Percentiles rank a stretch among this genome's conserved stretches.
These are phyloP conservation scores for Hypsopygia costalis DNA, from an alignment of 2,888 invertebrate genomes.

Conservation along the genomic window DNA sequence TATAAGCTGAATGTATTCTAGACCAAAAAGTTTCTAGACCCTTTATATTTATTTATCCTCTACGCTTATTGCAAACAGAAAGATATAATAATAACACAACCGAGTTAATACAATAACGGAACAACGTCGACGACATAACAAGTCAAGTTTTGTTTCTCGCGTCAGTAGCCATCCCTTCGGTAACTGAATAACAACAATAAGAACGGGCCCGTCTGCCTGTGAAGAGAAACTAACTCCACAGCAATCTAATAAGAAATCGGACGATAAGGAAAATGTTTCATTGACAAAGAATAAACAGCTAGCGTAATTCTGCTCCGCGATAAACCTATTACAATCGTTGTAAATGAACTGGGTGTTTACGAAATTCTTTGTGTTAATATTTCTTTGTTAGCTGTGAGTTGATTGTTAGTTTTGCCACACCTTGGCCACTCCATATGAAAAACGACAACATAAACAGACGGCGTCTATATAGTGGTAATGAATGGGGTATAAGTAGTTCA, in stretches of 20 bases:
- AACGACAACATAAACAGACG: no score
- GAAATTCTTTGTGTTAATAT: conserved; percentile 14
- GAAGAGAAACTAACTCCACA: conserved; percentile 50
- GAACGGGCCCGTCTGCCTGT: conserved; percentile 37
- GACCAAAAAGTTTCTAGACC: no score
- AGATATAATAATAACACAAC: conserved; percentile 20
- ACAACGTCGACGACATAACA: conserved; percentile 46
- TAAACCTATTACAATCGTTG: conserved; percentile 38
- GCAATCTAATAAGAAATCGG: conserved; percentile 70
- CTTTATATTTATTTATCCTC: no score
- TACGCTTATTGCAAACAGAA: conserved; percentile 1
- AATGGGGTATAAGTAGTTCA: no score
- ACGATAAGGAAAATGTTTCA: conserved; percentile 69
- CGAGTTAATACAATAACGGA: conserved; percentile 47
- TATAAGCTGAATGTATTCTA: no score
- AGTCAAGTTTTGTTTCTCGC: conserved; percentile 63
- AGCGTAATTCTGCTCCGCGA: conserved; percentile 44
- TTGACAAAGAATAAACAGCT: conserved; percentile 65
- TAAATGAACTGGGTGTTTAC: conserved; percentile 25
- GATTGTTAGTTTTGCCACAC: no score
- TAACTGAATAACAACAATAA: conserved; percentile 70
- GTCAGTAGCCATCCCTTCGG: conserved; percentile 53
- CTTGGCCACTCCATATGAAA: no score
- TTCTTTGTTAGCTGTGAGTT: no score
- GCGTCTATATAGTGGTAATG: no score